Evolutionary conservation across 2,113 vertebrate species (phyloP), one percentile per base, ranked within the genome.

Genomic region (Zosterops hypoxanthus): DNA sequence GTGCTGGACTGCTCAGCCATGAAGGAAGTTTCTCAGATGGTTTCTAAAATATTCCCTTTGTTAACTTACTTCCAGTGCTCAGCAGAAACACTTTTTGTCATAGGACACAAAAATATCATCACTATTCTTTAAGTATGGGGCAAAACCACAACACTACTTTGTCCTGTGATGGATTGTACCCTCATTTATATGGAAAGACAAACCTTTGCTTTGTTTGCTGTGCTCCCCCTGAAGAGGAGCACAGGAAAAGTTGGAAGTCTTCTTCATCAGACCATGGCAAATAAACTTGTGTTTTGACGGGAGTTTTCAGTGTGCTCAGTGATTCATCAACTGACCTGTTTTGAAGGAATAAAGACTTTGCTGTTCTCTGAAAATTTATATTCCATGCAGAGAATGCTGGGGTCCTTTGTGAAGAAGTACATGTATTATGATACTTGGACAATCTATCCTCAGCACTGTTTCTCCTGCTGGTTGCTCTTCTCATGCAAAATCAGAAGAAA

Each of bases 321-420:
- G 34, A 57, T 93, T 94, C 72, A 53, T 96, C 68, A 93, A 4
- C 34, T 81, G 63, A 60, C 75, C 52, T 65, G 10, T 78, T 92
- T 68, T 57, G 65, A 78, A 86, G 68, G 68, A 88, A 94, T 76
- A 90, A 95, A 81, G 85, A n/a, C 91, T 90, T 73, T 46, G 15
- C 75, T 95, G 22, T 93, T 86, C 85, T 90, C 82, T 92, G 73
- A 86, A 90, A 88, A 90, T 96, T 81, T 56, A 46, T 78, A 94
- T 96, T 96, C 92, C 71, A 34, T 50, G 18, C 79, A 75, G 85
- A 56, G 69, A 78, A 39, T 2, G 36, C 49, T 42, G 39, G 36
- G 53, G 8, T 84, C 80, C 82, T 95, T 94, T 96, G 86, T 92
- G 85, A 44, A 88, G 84, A 36, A 90, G 56, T n/a, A 17, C 36